Evolutionary conservation across 2,888 invertebrate species (phyloP).

Genomic region (Portevinia maculata): DNA sequence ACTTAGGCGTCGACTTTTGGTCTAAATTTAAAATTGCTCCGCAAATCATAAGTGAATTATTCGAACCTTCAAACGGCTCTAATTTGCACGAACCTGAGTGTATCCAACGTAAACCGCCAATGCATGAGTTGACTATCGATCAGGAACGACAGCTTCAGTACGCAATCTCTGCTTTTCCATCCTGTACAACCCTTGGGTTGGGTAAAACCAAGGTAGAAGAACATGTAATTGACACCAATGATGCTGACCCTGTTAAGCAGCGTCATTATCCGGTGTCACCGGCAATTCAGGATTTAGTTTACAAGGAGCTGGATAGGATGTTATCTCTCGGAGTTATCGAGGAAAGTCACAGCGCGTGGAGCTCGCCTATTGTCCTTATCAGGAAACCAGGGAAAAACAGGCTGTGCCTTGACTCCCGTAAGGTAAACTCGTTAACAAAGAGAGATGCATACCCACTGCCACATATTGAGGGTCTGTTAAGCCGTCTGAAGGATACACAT

Average conservation of each 20-base stretch:
- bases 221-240: conserved; percentile 11
- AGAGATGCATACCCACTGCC: too few relatives aligned
- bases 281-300: not conserved
- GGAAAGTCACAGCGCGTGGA: conserved; percentile 14
- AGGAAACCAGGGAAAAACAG: too few relatives aligned
- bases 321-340: conserved; percentile 17
- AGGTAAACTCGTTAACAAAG: too few relatives aligned
- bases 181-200: not conserved
- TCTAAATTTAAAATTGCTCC: conserved; percentile 11
- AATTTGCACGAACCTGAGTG: not conserved
- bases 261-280: conserved; percentile 19
- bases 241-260: not conserved
- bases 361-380: conserved; percentile 14
- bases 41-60: conserved; percentile 8
- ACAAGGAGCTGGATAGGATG: conserved; percentile 5
- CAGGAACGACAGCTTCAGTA: not conserved
- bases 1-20: conserved; percentile 13
- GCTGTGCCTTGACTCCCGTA: too few relatives aligned
- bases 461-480: too few relatives aligned
- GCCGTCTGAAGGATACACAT: too few relatives aligned
- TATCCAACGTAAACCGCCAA: not conserved
- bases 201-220: conserved; percentile 10
- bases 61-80: not conserved
- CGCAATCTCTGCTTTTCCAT: not conserved
- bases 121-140: not conserved